Evolutionary conservation across 2,888 invertebrate species (phyloP).

Genomic region (Bembecia ichneumoniformis): DNA sequence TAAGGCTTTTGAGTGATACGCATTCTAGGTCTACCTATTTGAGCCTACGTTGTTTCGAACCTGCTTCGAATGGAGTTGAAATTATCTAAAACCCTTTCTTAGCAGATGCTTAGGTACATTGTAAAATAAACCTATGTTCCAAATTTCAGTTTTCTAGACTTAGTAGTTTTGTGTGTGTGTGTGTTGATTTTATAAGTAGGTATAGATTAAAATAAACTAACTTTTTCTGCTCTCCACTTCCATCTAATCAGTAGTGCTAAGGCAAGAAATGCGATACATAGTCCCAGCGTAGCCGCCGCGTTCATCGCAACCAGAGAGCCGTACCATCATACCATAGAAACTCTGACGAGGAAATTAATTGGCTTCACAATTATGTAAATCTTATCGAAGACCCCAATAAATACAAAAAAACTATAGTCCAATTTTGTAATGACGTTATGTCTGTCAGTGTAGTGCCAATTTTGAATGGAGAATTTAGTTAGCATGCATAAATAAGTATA

Average conservation of each 20-base stretch:
- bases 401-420: neutral
- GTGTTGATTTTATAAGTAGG: too few species aligned
- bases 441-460: neutral
- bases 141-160: too few species aligned
- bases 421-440: too few species aligned
- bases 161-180: too few species aligned
- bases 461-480: neutral
- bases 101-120: too few species aligned
- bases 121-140: too few species aligned
- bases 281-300: slow-evolving; percentile 25
- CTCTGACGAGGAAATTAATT: neutral
- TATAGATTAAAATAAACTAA: slow-evolving; percentile 4
- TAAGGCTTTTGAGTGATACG: too few species aligned
- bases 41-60: too few species aligned
- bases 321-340: slow-evolving; percentile 21
- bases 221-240: slow-evolving; percentile 34
- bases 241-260: slow-evolving; percentile 31
- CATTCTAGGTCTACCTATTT: too few species aligned
- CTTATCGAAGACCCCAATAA: neutral
- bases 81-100: too few species aligned
- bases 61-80: too few species aligned
- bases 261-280: slow-evolving; percentile 30
- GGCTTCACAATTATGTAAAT: slow-evolving; percentile 1
- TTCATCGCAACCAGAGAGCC: slow-evolving; percentile 21
- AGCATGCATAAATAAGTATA: neutral